These are phyloP conservation scores for Zaprionus obscuricornis DNA, from an alignment of 2,888 invertebrate genomes.

Conservation along the genomic window DNA sequence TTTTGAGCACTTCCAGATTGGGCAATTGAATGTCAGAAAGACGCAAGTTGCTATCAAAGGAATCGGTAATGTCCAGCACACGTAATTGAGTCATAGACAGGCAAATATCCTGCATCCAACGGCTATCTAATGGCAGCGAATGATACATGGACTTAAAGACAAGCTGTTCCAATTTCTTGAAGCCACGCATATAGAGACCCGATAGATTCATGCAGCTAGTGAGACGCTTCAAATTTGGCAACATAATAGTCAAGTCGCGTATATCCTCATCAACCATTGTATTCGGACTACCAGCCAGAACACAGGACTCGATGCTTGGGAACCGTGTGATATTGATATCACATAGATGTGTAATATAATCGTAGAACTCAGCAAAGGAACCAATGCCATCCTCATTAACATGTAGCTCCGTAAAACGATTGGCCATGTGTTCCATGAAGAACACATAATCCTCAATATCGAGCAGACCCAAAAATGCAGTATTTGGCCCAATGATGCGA, in stretches of 20 bases:
- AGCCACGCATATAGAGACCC: conserved; percentile 46
- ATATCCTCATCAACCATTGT: conserved; percentile 62
- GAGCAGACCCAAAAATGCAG: conserved; percentile 43
- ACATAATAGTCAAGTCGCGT: conserved; percentile 48
- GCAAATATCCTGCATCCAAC: conserved; percentile 64
- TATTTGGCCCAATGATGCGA: conserved; percentile 59
- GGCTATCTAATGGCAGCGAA: conserved; percentile 59
- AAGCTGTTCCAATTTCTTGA: conserved; percentile 56
- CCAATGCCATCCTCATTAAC: conserved; percentile 63
- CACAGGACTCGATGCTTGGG: conserved; percentile 48
- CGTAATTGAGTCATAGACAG: conserved; percentile 48
- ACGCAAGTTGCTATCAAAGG: conserved; percentile 57
- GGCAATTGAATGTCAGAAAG: conserved; percentile 61
- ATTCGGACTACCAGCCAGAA: conserved; percentile 56
- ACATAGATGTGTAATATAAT: conserved; percentile 61
- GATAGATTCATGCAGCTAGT: conserved; percentile 67
- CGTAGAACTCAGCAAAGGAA: conserved; percentile 55
- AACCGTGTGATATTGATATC: conserved; percentile 58
- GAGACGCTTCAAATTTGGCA: conserved; percentile 61
- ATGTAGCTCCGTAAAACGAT: conserved; percentile 59
- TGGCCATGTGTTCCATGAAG: conserved; percentile 66
- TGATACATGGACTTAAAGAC: conserved; percentile 64
- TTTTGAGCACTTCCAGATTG: conserved; percentile 64
- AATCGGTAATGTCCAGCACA: conserved; percentile 63
- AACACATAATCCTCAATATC: conserved; percentile 68